phyloP scores from a whole-genome alignment of 2,113 vertebrate genomes.

The Herpailurus yagouaroundi region DNA sequence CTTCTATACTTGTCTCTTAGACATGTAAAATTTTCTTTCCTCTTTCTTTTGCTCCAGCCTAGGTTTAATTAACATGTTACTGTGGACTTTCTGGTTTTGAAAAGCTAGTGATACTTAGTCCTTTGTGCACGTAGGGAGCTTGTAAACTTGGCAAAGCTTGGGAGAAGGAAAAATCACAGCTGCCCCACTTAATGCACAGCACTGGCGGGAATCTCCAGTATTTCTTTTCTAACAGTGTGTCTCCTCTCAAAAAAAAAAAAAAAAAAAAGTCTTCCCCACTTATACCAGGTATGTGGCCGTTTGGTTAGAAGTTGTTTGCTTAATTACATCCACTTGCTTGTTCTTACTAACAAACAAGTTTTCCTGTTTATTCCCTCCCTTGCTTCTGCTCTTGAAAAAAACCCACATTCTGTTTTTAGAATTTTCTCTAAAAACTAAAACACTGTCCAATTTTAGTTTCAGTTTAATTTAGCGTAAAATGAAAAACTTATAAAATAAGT shows the following conservation, averaged over 20 bases:
- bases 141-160: background rate
- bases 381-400: conserved; percentile 15
- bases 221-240: background rate
- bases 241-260: background rate
- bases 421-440: conserved; percentile 41
- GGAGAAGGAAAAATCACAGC: background rate
- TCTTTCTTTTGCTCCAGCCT: background rate
- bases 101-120: background rate
- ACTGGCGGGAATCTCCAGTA: background rate
- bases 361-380: conserved; percentile 23
- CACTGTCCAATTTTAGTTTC: background rate
- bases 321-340: background rate
- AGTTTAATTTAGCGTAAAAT: background rate
- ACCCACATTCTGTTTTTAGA: background rate
- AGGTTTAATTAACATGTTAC: background rate
- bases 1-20: background rate
- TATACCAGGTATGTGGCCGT: background rate
- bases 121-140: background rate
- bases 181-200: background rate
- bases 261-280: background rate
- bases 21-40: background rate
- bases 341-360: background rate
- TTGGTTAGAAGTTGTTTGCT: background rate
- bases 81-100: background rate
- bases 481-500: background rate